A percentile compares a stretch with the other conserved stretches of the same genome.
Evolutionary conservation across 1,140 invertebrate species (phyloP).

Genomic region (Chrysoperla carnea): DNA sequence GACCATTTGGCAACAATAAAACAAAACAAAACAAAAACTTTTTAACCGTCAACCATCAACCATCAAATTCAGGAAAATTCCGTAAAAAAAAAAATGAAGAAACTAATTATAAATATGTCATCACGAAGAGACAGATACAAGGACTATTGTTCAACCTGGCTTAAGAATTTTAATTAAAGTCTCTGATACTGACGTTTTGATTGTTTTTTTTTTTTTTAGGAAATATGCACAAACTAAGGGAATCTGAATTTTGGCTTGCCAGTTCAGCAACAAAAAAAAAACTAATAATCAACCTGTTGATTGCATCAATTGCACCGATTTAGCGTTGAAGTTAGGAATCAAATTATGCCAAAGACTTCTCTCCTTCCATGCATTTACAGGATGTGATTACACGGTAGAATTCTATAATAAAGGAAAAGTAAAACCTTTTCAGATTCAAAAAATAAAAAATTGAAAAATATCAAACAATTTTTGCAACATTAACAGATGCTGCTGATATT

Average conservation of each 20-base stretch:
- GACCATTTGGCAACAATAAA: too few relatives aligned
- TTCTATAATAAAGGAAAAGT: constrained; percentile 21
- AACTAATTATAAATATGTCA: neutral
- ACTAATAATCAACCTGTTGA: constrained; percentile 5
- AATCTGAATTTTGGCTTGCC: constrained; percentile 13
- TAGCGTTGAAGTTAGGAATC: constrained; percentile 12
- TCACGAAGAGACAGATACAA: constrained; percentile 8
- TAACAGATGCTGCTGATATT: constrained; percentile 14
- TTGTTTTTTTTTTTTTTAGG: constrained; percentile 17
- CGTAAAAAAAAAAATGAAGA: neutral
- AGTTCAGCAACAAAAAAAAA: constrained; percentile 10
- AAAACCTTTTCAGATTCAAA: constrained; percentile 14
- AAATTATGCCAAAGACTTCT: constrained; percentile 14
- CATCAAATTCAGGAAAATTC: too few relatives aligned
- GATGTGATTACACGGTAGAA: constrained; percentile 18
- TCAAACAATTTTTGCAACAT: constrained; percentile 16
- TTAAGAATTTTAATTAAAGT: constrained; percentile 13
- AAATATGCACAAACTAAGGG: constrained; percentile 15
- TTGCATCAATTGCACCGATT: constrained; percentile 16
- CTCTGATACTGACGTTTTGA: constrained; percentile 16
- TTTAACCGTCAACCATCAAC: too few relatives aligned
- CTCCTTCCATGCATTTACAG: constrained; percentile 19
- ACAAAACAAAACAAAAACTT: too few relatives aligned
- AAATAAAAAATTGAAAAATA: constrained; percentile 12
- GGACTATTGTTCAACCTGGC: constrained; percentile 13